These are phyloP conservation scores for Suillia variegata DNA, from an alignment of 2,888 invertebrate species.

Conservation along the genomic window DNA sequence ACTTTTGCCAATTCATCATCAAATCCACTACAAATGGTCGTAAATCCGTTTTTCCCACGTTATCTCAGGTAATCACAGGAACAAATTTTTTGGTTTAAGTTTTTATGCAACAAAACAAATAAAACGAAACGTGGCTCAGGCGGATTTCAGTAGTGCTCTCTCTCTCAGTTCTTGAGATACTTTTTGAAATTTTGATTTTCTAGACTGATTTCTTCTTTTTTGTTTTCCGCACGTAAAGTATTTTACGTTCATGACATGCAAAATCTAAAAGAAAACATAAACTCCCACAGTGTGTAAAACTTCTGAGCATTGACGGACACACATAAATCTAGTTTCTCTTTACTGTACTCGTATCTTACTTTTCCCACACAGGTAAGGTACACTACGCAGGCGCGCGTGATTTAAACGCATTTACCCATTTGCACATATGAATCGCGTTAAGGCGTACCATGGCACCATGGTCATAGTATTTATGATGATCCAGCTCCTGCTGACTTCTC, in stretches of 20 bases:
- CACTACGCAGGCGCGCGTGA: too few relatives aligned
- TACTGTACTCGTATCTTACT: too few relatives aligned
- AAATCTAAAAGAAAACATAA: too few relatives aligned
- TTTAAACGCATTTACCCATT: background rate
- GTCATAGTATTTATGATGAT: background rate
- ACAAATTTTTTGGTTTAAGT: background rate
- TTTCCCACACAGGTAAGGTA: too few relatives aligned
- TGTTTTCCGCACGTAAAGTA: background rate
- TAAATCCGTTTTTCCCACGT: constrained; percentile 22
- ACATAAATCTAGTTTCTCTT: too few relatives aligned
- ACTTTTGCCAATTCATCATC: background rate
- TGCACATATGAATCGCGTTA: background rate
- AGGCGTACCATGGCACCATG: constrained; percentile 1
- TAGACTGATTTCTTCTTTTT: background rate
- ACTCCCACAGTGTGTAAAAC: too few relatives aligned
- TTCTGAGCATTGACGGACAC: too few relatives aligned
- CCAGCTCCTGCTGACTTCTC: background rate
- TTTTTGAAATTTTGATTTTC: background rate
- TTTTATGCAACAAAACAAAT: too few relatives aligned
- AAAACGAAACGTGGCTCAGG: too few relatives aligned
- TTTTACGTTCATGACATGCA: background rate
- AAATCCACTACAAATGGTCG: background rate
- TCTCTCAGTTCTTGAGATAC: background rate
- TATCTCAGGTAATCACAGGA: constrained; percentile 15
- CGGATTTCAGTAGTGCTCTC: too few relatives aligned